A percentile compares a stretch with the other conserved stretches of the same genome.
phyloP scores from a whole-genome alignment of 1,140 invertebrate species.

The Papilio polyxenes region DNA sequence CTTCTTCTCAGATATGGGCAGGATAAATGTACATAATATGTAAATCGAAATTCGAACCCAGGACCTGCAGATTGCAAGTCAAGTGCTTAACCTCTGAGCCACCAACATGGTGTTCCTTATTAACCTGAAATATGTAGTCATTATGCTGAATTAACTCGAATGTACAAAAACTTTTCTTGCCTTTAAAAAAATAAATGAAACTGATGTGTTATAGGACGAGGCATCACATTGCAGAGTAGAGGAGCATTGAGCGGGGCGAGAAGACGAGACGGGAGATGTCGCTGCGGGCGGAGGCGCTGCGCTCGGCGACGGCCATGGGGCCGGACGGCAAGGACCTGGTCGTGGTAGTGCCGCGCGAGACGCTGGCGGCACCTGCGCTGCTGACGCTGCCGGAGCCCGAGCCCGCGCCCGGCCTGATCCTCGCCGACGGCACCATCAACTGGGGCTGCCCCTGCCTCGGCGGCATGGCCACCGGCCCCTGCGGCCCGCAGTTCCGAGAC shows the following conservation, averaged over 20 bases:
- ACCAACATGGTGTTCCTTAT: too few relatives aligned
- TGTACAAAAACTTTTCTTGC: too few relatives aligned
- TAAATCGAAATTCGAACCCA: too few relatives aligned
- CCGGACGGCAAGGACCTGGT: slow-evolving; percentile 88
- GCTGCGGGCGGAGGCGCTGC: not conserved
- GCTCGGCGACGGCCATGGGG: not conserved
- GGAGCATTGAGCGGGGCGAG: not conserved
- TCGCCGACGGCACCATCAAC: slow-evolving; percentile 95
- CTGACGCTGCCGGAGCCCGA: slow-evolving; percentile 88
- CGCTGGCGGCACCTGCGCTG: slow-evolving; percentile 86
- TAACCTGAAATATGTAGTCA: too few relatives aligned
- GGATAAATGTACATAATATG: too few relatives aligned
- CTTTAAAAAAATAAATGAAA: too few relatives aligned
- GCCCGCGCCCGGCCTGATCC: slow-evolving; percentile 89
- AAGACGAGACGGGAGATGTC: not conserved
- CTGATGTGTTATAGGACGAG: too few relatives aligned
- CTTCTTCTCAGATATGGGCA: too few relatives aligned
- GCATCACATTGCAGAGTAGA: not conserved
- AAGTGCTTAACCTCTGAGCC: too few relatives aligned
- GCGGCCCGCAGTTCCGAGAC: slow-evolving; percentile 94
- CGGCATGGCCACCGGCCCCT: slow-evolving; percentile 97
- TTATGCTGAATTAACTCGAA: too few relatives aligned
- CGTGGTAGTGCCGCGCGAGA: slow-evolving; percentile 91
- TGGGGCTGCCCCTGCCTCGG: slow-evolving; percentile 98
- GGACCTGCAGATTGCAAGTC: too few relatives aligned